phyloP scores from a whole-genome alignment of 2,113 vertebrate species.

The Gorsachius goisagi region DNA sequence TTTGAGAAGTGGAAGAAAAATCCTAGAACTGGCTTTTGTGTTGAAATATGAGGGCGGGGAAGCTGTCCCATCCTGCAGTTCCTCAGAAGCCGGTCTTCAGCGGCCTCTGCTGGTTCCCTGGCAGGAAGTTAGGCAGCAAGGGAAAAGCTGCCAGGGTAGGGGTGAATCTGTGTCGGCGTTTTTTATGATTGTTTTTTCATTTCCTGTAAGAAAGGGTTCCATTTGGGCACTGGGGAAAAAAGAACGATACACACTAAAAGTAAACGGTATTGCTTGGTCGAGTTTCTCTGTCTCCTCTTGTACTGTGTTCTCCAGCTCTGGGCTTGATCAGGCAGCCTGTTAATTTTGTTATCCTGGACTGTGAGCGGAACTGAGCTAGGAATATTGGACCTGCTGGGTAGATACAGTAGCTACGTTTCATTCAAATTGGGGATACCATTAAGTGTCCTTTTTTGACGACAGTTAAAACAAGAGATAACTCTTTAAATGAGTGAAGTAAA shows the following conservation, averaged over 20 bases:
- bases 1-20: not conserved
- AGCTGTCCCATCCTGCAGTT: not conserved
- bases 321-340: not conserved
- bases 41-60: rapidly evolving
- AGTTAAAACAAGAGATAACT: not conserved
- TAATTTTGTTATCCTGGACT: not conserved
- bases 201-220: not conserved
- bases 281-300: not conserved
- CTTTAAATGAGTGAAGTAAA: not conserved
- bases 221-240: not conserved
- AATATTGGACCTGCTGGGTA: not conserved
- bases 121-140: not conserved
- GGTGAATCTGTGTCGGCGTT: rapidly evolving
- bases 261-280: rapidly evolving
- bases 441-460: not conserved
- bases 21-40: not conserved
- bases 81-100: not conserved
- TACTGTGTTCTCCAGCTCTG: not conserved
- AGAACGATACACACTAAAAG: not conserved
- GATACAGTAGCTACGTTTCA: not conserved
- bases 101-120: not conserved
- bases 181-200: rapidly evolving
- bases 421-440: not conserved
- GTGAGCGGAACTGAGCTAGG: not conserved
- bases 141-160: not conserved